Conservation (phyloP, 1,140 invertebrate genomes). For the Sycobia sp. region DNA sequence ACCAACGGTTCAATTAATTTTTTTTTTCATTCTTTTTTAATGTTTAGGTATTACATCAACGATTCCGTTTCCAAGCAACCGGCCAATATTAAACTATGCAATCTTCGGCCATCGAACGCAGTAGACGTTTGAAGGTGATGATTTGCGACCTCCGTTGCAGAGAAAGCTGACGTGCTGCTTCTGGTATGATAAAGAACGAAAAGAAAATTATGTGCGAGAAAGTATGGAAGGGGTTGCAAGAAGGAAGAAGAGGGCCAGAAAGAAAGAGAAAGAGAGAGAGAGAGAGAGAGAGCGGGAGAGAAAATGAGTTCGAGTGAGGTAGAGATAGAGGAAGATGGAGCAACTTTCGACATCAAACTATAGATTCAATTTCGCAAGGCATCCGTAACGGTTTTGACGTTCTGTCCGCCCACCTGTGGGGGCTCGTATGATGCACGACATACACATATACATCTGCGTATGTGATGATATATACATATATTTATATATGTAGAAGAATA, state of each 20-base stretch:
- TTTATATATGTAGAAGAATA: conserved; percentile 41
- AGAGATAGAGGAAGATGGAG: not conserved
- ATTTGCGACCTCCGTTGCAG: conserved; percentile 55
- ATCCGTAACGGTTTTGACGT: conserved; percentile 53
- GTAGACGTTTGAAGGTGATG: conserved; percentile 58
- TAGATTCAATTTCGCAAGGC: conserved; percentile 61
- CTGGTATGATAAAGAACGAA: conserved; percentile 40
- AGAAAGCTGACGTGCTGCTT: conserved; percentile 37
- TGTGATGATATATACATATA: too few species aligned
- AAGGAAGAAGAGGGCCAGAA: not conserved
- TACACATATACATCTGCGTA: conserved; percentile 36
- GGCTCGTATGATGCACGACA: conserved; percentile 55
- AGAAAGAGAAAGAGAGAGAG: conserved; percentile 36
- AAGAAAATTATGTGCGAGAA: conserved; percentile 21
- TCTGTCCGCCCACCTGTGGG: conserved; percentile 57
- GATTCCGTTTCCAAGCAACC: too few species aligned
- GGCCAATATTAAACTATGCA: too few species aligned
- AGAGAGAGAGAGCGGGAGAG: too few species aligned
- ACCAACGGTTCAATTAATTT: too few species aligned
- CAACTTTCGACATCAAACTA: conserved; percentile 47
- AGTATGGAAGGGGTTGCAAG: too few species aligned
- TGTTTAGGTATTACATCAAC: too few species aligned
- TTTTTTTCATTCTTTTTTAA: too few species aligned
- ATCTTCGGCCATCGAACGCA: conserved; percentile 58
- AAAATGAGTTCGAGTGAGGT: not conserved